These are phyloP conservation scores for Aspidiotus rigidus DNA, from an alignment of 2,888 invertebrate species.

Conservation along the genomic window DNA sequence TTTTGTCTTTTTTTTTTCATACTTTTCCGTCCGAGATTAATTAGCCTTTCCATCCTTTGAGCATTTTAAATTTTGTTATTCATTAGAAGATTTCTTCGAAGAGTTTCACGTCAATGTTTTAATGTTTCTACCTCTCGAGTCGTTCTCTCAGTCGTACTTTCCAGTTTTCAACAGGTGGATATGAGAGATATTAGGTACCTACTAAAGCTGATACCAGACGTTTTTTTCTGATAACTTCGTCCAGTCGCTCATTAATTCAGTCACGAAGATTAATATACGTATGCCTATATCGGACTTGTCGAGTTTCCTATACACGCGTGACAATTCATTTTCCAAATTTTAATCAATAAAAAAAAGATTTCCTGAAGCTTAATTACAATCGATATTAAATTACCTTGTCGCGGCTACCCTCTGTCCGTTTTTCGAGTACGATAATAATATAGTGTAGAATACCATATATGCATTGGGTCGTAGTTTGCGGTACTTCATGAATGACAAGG, in stretches of 20 bases:
- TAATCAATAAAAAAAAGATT: neutral
- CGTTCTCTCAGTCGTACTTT: no score
- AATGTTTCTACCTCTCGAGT: no score
- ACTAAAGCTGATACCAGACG: no score
- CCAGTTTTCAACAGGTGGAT: no score
- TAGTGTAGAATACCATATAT: neutral
- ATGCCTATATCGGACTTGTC: no score
- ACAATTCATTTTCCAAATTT: neutral
- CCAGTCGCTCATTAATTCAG: no score
- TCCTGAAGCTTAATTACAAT: neutral
- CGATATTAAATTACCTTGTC: constrained; percentile 1
- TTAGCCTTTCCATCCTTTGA: constrained; percentile 2
- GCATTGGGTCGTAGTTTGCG: constrained; percentile 20
- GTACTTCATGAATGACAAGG: constrained; percentile 27
- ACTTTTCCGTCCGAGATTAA: neutral
- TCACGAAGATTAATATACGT: no score
- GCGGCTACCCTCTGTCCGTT: constrained; percentile 6
- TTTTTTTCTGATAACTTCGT: no score
- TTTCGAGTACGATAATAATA: constrained; percentile 11
- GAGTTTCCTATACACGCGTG: no score
- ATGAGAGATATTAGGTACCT: no score
- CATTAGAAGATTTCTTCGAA: neutral
- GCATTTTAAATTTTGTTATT: neutral
- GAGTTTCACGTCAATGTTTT: no score
- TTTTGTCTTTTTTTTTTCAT: neutral